These are phyloP conservation scores for Drosophila littoralis DNA, from an alignment of 1,140 invertebrate genomes.

Conservation along the genomic window DNA sequence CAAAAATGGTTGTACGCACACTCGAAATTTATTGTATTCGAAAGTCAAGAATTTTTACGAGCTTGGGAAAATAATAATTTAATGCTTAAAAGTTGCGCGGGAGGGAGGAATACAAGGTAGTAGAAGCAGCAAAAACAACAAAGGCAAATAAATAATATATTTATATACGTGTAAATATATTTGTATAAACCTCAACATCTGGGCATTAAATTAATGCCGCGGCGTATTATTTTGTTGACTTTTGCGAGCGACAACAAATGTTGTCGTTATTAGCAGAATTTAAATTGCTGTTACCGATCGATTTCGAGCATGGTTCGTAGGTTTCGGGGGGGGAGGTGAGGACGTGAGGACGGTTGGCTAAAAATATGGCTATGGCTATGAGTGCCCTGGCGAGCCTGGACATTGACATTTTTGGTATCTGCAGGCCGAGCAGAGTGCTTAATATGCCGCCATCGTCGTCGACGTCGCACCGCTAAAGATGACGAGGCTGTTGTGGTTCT, in stretches of 20 bases:
- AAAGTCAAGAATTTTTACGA: conserved; percentile 82
- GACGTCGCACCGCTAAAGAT: conserved; percentile 21
- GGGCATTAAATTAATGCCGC: conserved; percentile 75
- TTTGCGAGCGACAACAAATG: conserved; percentile 52
- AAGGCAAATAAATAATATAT: conserved; percentile 9
- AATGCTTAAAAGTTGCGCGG: conserved; percentile 65
- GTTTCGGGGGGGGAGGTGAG: not conserved
- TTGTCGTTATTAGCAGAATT: conserved; percentile 80
- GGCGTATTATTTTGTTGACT: conserved; percentile 52
- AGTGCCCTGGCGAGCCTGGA: conserved; percentile 39
- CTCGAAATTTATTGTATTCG: conserved; percentile 68
- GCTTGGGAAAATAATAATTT: conserved; percentile 83
- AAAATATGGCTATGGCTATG: conserved; percentile 15
- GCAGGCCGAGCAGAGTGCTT: conserved; percentile 53
- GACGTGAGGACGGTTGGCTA: not conserved
- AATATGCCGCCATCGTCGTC: conserved; percentile 75
- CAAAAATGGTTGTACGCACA: conserved; percentile 29
- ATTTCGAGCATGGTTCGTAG: conserved; percentile 47
- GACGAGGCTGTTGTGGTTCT: conserved; percentile 53
- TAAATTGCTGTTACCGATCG: conserved; percentile 77
- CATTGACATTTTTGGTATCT: conserved; percentile 72
- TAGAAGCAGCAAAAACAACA: not conserved
- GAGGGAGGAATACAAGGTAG: not conserved
- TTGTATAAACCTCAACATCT: conserved; percentile 42
- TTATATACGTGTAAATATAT: not conserved